Conservation (phyloP, 2,888 invertebrate species). For the Pammene fasciana region DNA sequence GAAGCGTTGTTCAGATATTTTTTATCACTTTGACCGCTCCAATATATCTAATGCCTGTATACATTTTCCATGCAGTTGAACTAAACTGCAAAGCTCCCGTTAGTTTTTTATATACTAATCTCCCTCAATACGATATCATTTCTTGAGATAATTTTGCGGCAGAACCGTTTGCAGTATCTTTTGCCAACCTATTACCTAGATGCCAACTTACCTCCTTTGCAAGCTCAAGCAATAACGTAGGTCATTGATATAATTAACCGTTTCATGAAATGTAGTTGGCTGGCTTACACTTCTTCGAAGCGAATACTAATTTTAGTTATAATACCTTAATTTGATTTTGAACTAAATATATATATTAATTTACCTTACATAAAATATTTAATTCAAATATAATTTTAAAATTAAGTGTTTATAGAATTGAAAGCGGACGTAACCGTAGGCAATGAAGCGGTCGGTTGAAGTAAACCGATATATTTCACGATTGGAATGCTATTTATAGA, state of each 20-base stretch:
- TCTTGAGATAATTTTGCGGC: background rate
- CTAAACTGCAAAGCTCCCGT: too few relatives aligned
- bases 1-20: too few relatives aligned
- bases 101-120: background rate
- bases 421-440: too few relatives aligned
- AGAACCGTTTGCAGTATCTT: background rate
- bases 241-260: background rate
- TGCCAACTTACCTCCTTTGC: conserved; percentile 3
- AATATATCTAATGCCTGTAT: too few relatives aligned
- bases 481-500: too few relatives aligned
- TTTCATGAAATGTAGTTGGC: background rate
- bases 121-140: background rate
- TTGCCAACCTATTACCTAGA: conserved; percentile 14
- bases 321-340: background rate
- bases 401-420: too few relatives aligned
- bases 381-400: too few relatives aligned
- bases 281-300: too few relatives aligned
- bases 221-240: background rate
- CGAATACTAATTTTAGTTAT: background rate
- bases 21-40: too few relatives aligned
- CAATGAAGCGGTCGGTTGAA: too few relatives aligned
- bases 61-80: too few relatives aligned
- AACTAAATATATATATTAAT: background rate
- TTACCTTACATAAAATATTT: background rate
- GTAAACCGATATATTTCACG: too few relatives aligned